Percentiles rank a stretch among this genome's conserved stretches.
Conservation (phyloP, 2,888 invertebrate species). For the Germaria angustata region DNA sequence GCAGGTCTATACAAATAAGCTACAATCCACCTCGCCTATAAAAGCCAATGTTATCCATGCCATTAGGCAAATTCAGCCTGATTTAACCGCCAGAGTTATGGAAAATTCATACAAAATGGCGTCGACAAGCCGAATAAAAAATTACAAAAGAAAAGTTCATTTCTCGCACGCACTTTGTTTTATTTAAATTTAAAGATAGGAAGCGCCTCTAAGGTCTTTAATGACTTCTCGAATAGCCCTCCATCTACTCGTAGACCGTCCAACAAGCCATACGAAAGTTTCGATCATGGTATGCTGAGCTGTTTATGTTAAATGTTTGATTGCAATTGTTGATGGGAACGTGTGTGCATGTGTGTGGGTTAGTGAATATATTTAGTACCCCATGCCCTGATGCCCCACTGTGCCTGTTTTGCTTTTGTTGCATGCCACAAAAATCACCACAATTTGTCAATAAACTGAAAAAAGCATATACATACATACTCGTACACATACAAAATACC, state of each 20-base stretch:
- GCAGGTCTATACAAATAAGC: too few relatives aligned
- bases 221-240: background rate
- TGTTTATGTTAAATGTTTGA: slow-evolving; percentile 58
- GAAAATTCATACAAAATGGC: too few relatives aligned
- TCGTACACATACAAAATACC: slow-evolving; percentile 22
- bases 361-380: slow-evolving; percentile 56
- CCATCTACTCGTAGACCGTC: background rate
- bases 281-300: slow-evolving; percentile 1
- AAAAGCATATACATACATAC: slow-evolving; percentile 66
- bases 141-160: too few relatives aligned
- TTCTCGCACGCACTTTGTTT: too few relatives aligned
- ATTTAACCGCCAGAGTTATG: too few relatives aligned
- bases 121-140: too few relatives aligned
- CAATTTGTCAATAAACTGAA: slow-evolving; percentile 78
- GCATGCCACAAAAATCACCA: slow-evolving; percentile 77
- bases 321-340: slow-evolving; percentile 50
- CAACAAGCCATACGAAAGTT: slow-evolving; percentile 11
- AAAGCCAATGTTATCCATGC: too few relatives aligned
- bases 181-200: too few relatives aligned
- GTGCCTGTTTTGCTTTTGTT: slow-evolving; percentile 66
- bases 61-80: too few relatives aligned
- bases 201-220: too few relatives aligned
- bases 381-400: slow-evolving; percentile 68
- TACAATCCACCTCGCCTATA: too few relatives aligned
- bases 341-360: slow-evolving; percentile 24